These are phyloP conservation scores for Entosphenus tridentatus DNA, from an alignment of 2,113 vertebrate genomes.

Conservation along the genomic window DNA sequence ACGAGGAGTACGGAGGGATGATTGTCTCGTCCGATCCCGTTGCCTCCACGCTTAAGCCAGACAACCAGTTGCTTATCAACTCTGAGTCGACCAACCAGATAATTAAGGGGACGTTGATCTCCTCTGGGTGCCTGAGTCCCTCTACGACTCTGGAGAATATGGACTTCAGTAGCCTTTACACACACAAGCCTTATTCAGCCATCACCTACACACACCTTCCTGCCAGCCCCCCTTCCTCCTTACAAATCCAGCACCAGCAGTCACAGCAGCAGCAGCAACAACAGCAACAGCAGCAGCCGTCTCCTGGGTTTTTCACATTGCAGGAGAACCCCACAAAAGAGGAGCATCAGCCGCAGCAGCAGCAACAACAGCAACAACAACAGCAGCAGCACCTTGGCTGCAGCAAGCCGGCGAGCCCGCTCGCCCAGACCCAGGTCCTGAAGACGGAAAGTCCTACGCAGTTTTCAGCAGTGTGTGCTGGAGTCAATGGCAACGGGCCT, in stretches of 20 bases:
- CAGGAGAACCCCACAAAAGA: constrained; percentile 4
- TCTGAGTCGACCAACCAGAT: background rate
- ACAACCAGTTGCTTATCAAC: background rate
- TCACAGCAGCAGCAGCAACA: constrained; percentile 1
- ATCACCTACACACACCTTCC: background rate
- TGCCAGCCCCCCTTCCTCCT: background rate
- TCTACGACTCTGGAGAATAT: constrained; percentile 96
- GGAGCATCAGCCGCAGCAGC: background rate
- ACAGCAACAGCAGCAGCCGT: background rate
- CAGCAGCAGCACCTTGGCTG: background rate
- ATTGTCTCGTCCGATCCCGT: background rate
- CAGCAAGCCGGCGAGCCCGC: constrained; percentile 3
- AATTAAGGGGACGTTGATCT: background rate
- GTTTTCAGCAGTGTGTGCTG: background rate
- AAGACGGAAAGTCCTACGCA: background rate
- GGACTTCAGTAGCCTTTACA: constrained; percentile 72
- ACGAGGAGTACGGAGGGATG: background rate
- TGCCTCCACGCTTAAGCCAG: background rate
- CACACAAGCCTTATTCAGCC: background rate
- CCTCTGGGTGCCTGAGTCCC: constrained; percentile 41
- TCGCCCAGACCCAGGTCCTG: background rate
- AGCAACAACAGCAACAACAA: background rate
- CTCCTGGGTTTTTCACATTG: constrained; percentile 4
- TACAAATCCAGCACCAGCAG: background rate
- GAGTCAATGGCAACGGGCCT: background rate